Evolutionary conservation across 2,888 invertebrate genomes (phyloP), one percentile per base, ranked within the genome.

Genomic region (Acleris literana): DNA sequence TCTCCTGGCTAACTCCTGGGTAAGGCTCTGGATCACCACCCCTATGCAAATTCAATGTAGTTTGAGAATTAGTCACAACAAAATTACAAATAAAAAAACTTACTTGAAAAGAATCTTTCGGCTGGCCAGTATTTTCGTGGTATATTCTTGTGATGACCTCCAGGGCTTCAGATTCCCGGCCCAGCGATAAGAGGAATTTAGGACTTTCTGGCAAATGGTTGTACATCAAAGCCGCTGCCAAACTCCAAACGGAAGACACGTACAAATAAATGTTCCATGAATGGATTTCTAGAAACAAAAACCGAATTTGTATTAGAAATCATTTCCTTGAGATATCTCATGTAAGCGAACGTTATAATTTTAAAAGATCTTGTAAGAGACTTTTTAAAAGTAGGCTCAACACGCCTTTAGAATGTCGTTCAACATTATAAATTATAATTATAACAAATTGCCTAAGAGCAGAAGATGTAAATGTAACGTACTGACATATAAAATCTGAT

Each of bases 191-290:
- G 9, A 86, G 73, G 60, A 79, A 87, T 69, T 86, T 86, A 0
- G 87, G 87, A 67, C 86, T 87, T 63, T 87, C 87, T 1, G 86
- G 87, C 62, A 86, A 71, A 46, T 70, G 76, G 49, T 77, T 81
- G 54, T 82, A 86, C 48, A 81, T 71, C 9, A 83, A 48, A 3
- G 77, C 74, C 7, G 84, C 84, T 9, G 83, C 52, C 0, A 86
- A 71, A 73, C 86, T 82, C 75, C 83, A 85, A 16, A 81, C 68
- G 0, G 84, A 81, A 68, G 80, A 82, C 0, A 79, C 74, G 54
- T 81, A 83, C 3, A 87, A 69, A 64, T 83, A 88, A 49, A 88
- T 74, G 64, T 86, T 86, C 88, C 86, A 88, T 0, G 84, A 76
- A 33, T 83, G 83, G 6, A 85, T 59, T 61, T 76, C 87, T 87